Percentiles rank a stretch among this genome's conserved stretches.
These are phyloP conservation scores for Paracyprichromis sp. DNA, from an alignment of 2,113 vertebrate species.

Conservation along the genomic window DNA sequence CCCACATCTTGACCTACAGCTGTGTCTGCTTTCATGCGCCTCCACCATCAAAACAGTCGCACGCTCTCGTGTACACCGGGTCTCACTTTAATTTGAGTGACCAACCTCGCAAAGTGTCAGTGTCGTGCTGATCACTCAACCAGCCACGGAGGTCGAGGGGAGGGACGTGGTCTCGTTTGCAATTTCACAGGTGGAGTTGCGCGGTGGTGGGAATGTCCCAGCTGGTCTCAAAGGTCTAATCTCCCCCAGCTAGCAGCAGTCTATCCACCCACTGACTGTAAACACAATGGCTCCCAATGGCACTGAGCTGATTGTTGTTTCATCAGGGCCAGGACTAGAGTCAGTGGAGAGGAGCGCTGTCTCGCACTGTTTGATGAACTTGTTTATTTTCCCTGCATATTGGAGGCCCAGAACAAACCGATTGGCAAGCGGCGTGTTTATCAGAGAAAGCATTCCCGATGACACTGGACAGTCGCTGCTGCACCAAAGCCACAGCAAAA, in stretches of 20 bases:
- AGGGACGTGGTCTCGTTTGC: constrained; percentile 29
- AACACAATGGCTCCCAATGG: constrained; percentile 51
- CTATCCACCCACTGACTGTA: constrained; percentile 38
- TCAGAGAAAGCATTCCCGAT: constrained; percentile 26
- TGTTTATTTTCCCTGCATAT: constrained; percentile 38
- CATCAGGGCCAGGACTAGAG: constrained; percentile 22
- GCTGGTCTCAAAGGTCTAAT: constrained; percentile 44
- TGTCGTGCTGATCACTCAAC: constrained; percentile 23
- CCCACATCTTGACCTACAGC: background rate
- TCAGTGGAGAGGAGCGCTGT: constrained; percentile 22
- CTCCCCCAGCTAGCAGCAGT: constrained; percentile 22
- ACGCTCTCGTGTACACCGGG: background rate
- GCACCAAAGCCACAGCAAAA: constrained; percentile 20
- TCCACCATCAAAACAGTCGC: background rate
- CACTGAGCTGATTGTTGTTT: constrained; percentile 42
- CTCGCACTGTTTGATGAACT: constrained; percentile 55
- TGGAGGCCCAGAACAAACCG: constrained; percentile 35
- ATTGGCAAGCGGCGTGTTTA: constrained; percentile 37
- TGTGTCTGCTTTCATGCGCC: constrained; percentile 15
- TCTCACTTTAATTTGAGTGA: background rate
- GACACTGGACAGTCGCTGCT: constrained; percentile 17
- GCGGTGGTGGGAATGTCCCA: constrained; percentile 29
- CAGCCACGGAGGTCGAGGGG: background rate
- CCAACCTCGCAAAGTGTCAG: constrained; percentile 15
- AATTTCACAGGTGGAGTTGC: constrained; percentile 34